phyloP scores from a whole-genome alignment of 2,888 invertebrate species.

The Stenichneumon culpator region DNA sequence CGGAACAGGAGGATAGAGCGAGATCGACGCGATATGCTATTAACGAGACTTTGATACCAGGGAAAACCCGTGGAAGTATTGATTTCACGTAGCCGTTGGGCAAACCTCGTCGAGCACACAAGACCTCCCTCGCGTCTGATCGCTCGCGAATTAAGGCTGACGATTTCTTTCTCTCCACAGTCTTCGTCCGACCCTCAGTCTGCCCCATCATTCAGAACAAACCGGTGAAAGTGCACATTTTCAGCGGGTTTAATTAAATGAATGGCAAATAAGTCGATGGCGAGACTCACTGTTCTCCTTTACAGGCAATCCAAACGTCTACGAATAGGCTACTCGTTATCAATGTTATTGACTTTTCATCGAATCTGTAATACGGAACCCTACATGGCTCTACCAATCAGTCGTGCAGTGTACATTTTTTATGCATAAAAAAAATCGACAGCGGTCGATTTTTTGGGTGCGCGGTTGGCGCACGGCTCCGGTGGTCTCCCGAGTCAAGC shows the following conservation, averaged over 20 bases:
- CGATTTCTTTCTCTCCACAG: slow-evolving; percentile 64
- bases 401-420: background rate
- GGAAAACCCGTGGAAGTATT: slow-evolving; percentile 74
- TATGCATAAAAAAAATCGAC: no score
- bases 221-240: slow-evolving; percentile 25
- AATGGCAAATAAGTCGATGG: slow-evolving; percentile 53
- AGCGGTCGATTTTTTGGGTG: no score
- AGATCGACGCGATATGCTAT: slow-evolving; percentile 69
- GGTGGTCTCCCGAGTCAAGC: no score
- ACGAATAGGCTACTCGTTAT: background rate
- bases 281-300: background rate
- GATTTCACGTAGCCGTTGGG: slow-evolving; percentile 76
- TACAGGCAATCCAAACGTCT: background rate
- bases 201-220: background rate
- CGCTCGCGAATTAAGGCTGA: slow-evolving; percentile 69
- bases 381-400: background rate
- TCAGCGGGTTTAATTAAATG: slow-evolving; percentile 53
- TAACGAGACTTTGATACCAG: slow-evolving; percentile 72
- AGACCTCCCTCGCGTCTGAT: slow-evolving; percentile 66
- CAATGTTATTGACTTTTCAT: background rate
- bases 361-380: background rate
- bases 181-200: background rate
- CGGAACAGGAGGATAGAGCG: slow-evolving; percentile 63
- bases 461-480: no score
- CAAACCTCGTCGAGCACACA: slow-evolving; percentile 72